A percentile compares a stretch with the other conserved stretches of the same genome.
These are phyloP conservation scores for Muscidifurax raptorellus DNA, from an alignment of 1,140 invertebrate species.

Conservation along the genomic window DNA sequence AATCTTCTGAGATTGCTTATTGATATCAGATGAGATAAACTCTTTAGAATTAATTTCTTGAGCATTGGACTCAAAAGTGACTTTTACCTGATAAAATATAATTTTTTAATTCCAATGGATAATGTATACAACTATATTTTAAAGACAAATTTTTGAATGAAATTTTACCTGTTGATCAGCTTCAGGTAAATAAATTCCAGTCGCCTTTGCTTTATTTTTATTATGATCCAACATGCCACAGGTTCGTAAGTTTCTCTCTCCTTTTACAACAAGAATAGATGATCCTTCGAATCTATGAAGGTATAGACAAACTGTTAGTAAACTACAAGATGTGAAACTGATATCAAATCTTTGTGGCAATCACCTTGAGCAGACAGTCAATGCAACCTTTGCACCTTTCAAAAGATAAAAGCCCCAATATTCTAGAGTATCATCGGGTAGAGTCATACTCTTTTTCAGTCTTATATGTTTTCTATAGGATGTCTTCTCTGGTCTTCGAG, in stretches of 20 bases:
- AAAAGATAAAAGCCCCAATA: conserved; percentile 93
- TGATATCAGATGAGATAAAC: neutral
- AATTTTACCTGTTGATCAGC: conserved; percentile 79
- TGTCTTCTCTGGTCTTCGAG: conserved; percentile 81
- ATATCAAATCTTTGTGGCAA: neutral
- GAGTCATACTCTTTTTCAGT: conserved; percentile 86
- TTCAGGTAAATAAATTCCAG: conserved; percentile 70
- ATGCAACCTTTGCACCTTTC: conserved; percentile 83
- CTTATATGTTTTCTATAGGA: conserved; percentile 84
- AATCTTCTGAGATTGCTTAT: conserved; percentile 28
- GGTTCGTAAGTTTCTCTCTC: conserved; percentile 83
- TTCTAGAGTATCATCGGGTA: conserved; percentile 90
- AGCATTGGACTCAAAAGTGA: conserved; percentile 81
- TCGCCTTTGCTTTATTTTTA: conserved; percentile 78
- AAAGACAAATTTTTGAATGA: neutral
- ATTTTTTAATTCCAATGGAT: neutral
- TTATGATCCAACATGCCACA: conserved; percentile 85
- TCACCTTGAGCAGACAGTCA: conserved; percentile 87
- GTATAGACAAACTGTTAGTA: conserved; percentile 16
- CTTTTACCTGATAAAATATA: conserved; percentile 76
- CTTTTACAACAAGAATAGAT: conserved; percentile 86
- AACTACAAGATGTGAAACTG: conserved; percentile 17
- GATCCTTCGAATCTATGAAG: conserved; percentile 80
- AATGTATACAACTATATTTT: neutral
- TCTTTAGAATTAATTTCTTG: conserved; percentile 70